Evolutionary conservation across 37 sponge, comb jelly and placozoan species (phyloP).

Genomic region (Hexactinellida sp.): DNA sequence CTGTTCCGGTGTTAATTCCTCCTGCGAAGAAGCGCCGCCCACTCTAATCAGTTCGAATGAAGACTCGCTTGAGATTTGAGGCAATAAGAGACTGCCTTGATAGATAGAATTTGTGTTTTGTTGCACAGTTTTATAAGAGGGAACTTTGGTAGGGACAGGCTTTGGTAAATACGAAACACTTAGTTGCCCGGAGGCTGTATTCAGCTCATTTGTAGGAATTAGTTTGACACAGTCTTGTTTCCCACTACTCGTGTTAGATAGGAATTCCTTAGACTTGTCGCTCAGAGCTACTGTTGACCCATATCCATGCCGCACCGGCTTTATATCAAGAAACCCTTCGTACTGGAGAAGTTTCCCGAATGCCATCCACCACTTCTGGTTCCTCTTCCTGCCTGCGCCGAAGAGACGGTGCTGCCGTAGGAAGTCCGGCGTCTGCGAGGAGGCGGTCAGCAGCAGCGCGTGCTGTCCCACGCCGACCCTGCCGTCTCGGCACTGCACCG

Average conservation of each 20-base stretch:
- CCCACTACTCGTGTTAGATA: background rate
- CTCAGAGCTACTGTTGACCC: background rate
- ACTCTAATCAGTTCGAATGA: background rate
- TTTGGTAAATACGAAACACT: background rate
- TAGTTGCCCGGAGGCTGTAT: background rate
- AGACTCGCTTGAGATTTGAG: background rate
- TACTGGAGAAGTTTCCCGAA: background rate
- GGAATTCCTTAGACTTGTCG: background rate
- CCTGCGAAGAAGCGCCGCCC: background rate
- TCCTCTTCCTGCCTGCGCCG: background rate
- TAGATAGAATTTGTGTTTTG: background rate
- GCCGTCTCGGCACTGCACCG: background rate
- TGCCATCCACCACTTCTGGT: conserved; percentile 1
- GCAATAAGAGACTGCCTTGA: background rate
- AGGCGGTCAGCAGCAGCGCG: background rate
- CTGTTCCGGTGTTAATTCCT: background rate
- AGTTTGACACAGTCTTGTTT: background rate
- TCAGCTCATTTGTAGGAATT: background rate
- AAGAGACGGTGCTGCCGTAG: background rate
- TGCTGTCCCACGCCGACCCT: background rate
- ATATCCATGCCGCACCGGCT: background rate
- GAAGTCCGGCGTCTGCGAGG: background rate
- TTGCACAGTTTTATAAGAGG: background rate
- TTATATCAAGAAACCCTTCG: background rate
- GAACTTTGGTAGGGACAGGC: background rate